Evolutionary conservation across 92 coral and sea anemone species (phyloP), one percentile per base, ranked within the genome.

Genomic region (Siderastrea radians): DNA sequence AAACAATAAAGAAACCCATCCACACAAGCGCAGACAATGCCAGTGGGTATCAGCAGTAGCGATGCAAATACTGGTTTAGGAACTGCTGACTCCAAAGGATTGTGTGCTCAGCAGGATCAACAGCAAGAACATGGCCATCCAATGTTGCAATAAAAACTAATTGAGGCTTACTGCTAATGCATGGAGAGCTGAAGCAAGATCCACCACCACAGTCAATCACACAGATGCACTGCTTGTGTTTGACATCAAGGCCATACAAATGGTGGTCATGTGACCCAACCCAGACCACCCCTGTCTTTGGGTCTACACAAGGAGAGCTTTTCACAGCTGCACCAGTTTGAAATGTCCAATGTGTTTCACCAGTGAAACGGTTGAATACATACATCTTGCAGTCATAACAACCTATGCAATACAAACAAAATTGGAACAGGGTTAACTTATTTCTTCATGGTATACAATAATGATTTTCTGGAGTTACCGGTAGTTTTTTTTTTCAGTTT

Each of bases 321-420:
- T 97, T 97, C 59, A 97, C 95, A 2, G 91, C 93, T 50, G 94
- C 98, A 3, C 90, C 90, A 14, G 99, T 97, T 77, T 94, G 91
- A 77, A 88, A 92, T 49, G 95, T 87, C 98, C 99, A 97, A 14
- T 52, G 57, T 26, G 83, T 89, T 72, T 71, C 80, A 1, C 99
- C 99, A 15, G 77, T 83, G 67, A 53, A 61, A 73, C 96, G 95
- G 64, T 90, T 76, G 45, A 97, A 80, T 50, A 94, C 93, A 82
- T 97, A 97, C 68, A 97, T 88, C 77, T 97, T 96, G 80, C 99
- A 98, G 76, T 97, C 99, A 81, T 97, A 97, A 72, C 99, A 95
- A 13, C 99, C 99, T 97, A 75, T 0, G 38, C 4, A 61, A 17
- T n/a, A 74, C 48, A 79, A 68, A 45, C 2, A 44, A 15, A 38